These are phyloP conservation scores for Tenthredo livida DNA, from an alignment of 2,888 invertebrate species.

Conservation along the genomic window DNA sequence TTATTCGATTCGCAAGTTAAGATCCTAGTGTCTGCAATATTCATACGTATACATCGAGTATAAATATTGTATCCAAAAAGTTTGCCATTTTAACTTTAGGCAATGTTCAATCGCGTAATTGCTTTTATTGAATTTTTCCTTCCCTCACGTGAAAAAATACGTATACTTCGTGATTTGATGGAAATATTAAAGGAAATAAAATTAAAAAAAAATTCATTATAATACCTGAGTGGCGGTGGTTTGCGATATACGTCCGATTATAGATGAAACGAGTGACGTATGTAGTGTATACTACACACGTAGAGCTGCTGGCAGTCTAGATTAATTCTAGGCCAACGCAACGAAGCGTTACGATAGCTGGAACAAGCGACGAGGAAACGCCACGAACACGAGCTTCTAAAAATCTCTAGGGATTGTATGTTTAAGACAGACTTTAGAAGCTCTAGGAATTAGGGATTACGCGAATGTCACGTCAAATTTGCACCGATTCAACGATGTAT, in stretches of 20 bases:
- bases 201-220: background rate
- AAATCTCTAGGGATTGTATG: constrained; percentile 50
- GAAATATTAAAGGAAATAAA: background rate
- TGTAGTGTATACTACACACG: constrained; percentile 22
- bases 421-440: constrained; percentile 53
- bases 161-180: background rate
- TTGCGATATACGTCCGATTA: background rate
- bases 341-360: constrained; percentile 24
- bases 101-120: background rate
- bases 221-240: background rate
- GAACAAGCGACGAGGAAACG: constrained; percentile 10
- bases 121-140: background rate
- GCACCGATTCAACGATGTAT: constrained; percentile 34
- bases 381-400: constrained; percentile 25
- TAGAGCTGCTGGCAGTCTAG: background rate
- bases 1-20: background rate
- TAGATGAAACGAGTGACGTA: constrained; percentile 29
- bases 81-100: background rate
- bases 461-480: constrained; percentile 47
- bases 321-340: constrained; percentile 47
- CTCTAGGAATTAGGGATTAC: constrained; percentile 53
- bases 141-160: background rate
- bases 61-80: background rate
- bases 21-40: background rate
- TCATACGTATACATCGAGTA: background rate